A percentile compares a stretch with the other conserved stretches of the same genome.
phyloP scores from a whole-genome alignment of 1,140 invertebrate species.

The Nasonia longicornis region DNA sequence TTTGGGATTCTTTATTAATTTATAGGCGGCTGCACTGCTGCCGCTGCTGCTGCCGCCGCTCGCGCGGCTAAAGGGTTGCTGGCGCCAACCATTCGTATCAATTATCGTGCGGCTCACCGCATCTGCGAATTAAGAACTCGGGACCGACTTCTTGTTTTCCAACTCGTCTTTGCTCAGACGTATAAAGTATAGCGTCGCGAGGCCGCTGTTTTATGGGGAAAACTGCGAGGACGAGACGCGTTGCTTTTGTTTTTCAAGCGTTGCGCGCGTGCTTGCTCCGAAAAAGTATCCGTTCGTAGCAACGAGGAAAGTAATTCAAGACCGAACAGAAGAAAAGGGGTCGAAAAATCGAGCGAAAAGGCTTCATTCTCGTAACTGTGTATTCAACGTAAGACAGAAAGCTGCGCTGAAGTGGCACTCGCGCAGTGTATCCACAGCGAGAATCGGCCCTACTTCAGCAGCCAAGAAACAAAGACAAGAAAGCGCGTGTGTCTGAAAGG shows the following conservation, averaged over 20 bases:
- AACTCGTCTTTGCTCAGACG: constrained; percentile 33
- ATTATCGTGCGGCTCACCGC: constrained; percentile 61
- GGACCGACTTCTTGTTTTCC: constrained; percentile 30
- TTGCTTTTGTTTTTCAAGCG: background rate
- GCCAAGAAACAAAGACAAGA: background rate
- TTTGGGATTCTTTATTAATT: constrained; percentile 71
- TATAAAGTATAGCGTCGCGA: background rate
- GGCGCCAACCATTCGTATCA: constrained; percentile 64
- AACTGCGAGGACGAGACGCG: background rate
- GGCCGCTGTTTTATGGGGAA: background rate
- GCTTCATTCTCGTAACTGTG: background rate
- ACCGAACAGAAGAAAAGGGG: background rate
- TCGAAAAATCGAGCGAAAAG: background rate
- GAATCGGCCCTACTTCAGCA: background rate
- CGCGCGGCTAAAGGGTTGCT: constrained; percentile 64
- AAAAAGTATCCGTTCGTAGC: background rate
- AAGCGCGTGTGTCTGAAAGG: constrained; percentile 1
- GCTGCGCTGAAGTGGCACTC: constrained; percentile 12
- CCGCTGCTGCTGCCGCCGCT: background rate
- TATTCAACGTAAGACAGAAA: background rate
- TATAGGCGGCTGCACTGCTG: constrained; percentile 58
- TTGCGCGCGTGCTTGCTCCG: background rate
- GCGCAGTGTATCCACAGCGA: background rate
- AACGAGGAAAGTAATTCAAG: background rate
- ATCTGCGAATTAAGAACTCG: constrained; percentile 58